A percentile compares a stretch with the other conserved stretches of the same genome.
These are phyloP conservation scores for Carcinoscorpius rotundicauda DNA, from an alignment of 1,140 invertebrate species.

Conservation along the genomic window DNA sequence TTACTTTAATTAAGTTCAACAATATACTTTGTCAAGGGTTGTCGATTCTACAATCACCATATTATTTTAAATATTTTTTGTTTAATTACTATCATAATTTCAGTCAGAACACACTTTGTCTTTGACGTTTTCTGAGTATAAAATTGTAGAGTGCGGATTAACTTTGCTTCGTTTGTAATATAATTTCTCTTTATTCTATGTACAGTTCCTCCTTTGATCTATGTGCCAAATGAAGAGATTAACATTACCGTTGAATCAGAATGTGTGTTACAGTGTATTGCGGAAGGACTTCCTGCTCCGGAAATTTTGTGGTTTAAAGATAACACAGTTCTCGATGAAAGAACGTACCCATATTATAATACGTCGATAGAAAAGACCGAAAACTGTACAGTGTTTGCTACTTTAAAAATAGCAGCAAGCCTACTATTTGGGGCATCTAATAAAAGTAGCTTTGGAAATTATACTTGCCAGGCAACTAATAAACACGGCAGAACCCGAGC, in stretches of 20 bases:
- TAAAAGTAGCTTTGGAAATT: constrained; percentile 8
- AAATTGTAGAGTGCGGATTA: no score
- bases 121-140: no score
- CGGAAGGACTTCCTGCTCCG: constrained; percentile 12
- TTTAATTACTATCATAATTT: no score
- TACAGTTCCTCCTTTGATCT: constrained; percentile 12
- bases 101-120: no score
- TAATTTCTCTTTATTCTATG: neutral
- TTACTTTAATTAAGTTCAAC: no score
- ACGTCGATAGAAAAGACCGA: neutral
- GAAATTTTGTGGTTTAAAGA: constrained; percentile 15
- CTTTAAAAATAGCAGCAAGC: constrained; percentile 1
- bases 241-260: neutral
- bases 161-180: no score
- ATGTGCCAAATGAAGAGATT: constrained; percentile 6
- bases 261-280: constrained; percentile 9
- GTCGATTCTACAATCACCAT: no score
- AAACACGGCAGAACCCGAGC: constrained; percentile 7
- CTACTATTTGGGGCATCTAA: neutral
- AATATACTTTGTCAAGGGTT: no score
- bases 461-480: constrained; percentile 17
- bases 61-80: no score
- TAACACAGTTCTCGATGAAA: neutral
- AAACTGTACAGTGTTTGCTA: constrained; percentile 1
- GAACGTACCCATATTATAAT: constrained; percentile 1